Evolutionary conservation across 2,113 vertebrate species (phyloP).

Genomic region (Entelurus aequoreus): DNA sequence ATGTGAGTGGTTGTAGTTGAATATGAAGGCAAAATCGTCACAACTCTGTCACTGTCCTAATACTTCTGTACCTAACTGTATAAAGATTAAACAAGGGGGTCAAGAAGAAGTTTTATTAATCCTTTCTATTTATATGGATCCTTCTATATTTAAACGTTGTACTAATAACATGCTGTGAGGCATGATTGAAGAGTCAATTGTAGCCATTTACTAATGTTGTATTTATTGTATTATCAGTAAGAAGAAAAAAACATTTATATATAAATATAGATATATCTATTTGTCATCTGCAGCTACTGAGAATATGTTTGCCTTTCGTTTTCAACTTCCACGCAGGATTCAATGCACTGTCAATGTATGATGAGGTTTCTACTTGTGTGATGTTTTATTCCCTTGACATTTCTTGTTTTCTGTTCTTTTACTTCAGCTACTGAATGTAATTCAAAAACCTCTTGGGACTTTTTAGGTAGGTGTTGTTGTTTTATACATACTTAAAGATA

Average conservation of each 20-base stretch:
- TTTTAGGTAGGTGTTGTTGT: conserved; percentile 71
- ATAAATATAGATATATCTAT: conserved; percentile 70
- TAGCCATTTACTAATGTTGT: conserved; percentile 77
- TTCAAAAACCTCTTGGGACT: conserved; percentile 56
- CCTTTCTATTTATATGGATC: conserved; percentile 70
- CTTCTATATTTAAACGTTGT: conserved; percentile 73
- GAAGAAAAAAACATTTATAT: conserved; percentile 67
- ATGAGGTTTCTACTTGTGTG: conserved; percentile 64
- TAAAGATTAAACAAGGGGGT: conserved; percentile 21
- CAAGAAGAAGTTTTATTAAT: conserved; percentile 55
- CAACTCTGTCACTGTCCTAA: background rate
- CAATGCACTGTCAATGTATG: conserved; percentile 60
- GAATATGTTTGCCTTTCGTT: conserved; percentile 62
- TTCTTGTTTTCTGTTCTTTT: conserved; percentile 31
- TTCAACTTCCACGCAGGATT: conserved; percentile 56
- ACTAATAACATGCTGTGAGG: conserved; percentile 72
- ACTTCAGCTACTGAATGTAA: conserved; percentile 76
- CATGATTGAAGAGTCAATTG: conserved; percentile 67
- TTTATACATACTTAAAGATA: conserved; percentile 57
- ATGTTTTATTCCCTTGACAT: conserved; percentile 55
- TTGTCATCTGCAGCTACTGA: conserved; percentile 72
- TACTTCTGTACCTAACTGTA: background rate
- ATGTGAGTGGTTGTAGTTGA: background rate
- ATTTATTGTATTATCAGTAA: conserved; percentile 74
- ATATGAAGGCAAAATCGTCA: background rate